phyloP scores from a whole-genome alignment of 2,888 invertebrate genomes.

The Drosophila phalerata region DNA sequence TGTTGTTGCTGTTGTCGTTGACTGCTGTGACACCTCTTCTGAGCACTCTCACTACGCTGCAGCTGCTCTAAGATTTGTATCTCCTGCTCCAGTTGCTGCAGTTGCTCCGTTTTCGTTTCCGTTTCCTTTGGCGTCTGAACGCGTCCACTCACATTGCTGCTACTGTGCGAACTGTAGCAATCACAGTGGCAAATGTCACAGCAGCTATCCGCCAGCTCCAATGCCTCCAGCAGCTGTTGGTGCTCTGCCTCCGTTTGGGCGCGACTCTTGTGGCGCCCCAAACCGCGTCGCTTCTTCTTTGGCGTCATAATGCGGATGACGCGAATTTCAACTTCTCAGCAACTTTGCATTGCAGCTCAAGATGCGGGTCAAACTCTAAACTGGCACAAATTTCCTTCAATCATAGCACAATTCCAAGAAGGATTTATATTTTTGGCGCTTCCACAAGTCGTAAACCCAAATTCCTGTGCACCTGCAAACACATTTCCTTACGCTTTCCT shows the following conservation, averaged over 20 bases:
- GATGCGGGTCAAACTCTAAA: conserved; percentile 62
- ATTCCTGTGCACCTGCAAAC: conserved; percentile 67
- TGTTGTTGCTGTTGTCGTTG: conserved; percentile 7
- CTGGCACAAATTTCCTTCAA: conserved; percentile 43
- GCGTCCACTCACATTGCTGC: conserved; percentile 56
- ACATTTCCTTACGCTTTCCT: conserved; percentile 28
- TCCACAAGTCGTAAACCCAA: conserved; percentile 61
- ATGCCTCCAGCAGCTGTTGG: conserved; percentile 70
- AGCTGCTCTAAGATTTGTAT: conserved; percentile 54
- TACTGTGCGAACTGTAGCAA: conserved; percentile 83
- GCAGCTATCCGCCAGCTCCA: conserved; percentile 80
- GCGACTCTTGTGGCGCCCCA: conserved; percentile 56
- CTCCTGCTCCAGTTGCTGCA: conserved; percentile 52
- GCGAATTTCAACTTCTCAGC: background rate
- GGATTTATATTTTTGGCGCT: conserved; percentile 29
- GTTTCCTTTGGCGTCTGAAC: conserved; percentile 30
- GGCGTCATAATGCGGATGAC: conserved; percentile 60
- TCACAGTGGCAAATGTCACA: conserved; percentile 84
- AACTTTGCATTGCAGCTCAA: conserved; percentile 8
- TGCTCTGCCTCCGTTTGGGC: conserved; percentile 68
- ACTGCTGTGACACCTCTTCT: conserved; percentile 32
- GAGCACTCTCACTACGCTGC: conserved; percentile 56
- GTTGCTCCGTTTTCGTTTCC: conserved; percentile 39
- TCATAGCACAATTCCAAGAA: conserved; percentile 23
- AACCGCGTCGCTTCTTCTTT: conserved; percentile 65